Base-by-base conservation (phyloP, 2,888 invertebrate species). In the Drosophila nr. medialis region DNA sequence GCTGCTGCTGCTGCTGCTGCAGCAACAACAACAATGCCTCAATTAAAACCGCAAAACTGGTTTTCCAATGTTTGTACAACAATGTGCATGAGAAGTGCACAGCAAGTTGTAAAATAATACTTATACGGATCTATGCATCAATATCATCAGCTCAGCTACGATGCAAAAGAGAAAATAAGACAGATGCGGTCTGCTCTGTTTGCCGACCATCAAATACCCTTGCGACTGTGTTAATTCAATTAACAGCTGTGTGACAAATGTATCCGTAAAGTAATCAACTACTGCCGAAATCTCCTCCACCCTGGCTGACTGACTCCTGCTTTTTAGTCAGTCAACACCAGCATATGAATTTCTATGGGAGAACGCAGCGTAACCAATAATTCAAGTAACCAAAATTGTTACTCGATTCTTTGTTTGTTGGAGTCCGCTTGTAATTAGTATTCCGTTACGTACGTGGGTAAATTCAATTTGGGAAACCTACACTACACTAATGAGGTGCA, bases 41-140 rank as follows among this genome's bases (percentile, higher is more conserved):
- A 81, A 85, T 85, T 76, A 79, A 82, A 79, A 76, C 82, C 71
- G 66, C 80, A 85, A 82, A 67, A 67, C 81, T 70, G 86, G 81
- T 82, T 82, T 59, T 56, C 51, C 58, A 62, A 68, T 76, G 29
- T 59, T 66, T 65, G 36, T 36, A 38, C 55, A 55, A 38, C 15
- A 54, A 18, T 36, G 32, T 45, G n/a, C 21, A 53, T 59, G 36
- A 59, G 49, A 63, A 63, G 40, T 70, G 40, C 64, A 58, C 49
- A 65, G 63, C 68, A 60, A 75, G 62, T 75, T 77, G 79, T 79
- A 84, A 81, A 61, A 71, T 69, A 73, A 84, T 76, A 82, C 73
- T 34, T 62, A 71, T 50, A 71, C 71, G 71, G 53, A 70, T 71
- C 62, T 61, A 61, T 71, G 72, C 71, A 54, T 40, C 38, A 62